Evolutionary conservation across 1,140 invertebrate genomes (phyloP).

Genomic region (Diachasma alloeum): DNA sequence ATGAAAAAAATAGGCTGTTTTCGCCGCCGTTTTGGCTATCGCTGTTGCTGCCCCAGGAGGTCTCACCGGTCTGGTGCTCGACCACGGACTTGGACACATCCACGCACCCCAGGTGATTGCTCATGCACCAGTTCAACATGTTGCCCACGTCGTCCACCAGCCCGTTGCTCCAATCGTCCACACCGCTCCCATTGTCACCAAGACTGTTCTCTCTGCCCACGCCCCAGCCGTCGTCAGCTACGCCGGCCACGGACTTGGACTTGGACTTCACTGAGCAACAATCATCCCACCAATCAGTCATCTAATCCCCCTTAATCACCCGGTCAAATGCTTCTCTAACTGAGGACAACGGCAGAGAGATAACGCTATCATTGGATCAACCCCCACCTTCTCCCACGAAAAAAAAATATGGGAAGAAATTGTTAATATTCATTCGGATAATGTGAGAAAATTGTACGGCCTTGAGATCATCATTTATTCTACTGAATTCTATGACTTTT

Average conservation of each 20-base stretch:
- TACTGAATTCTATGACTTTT: background rate
- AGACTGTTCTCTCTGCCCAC: conserved; percentile 62
- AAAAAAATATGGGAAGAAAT: no score
- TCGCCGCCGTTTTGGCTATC: conserved; percentile 53
- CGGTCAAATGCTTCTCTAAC: background rate
- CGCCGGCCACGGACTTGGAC: conserved; percentile 54
- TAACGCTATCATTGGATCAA: background rate
- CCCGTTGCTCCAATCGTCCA: conserved; percentile 52
- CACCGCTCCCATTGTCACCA: conserved; percentile 53
- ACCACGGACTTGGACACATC: conserved; percentile 51
- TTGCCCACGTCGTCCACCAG: conserved; percentile 41
- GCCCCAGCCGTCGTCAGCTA: conserved; percentile 45
- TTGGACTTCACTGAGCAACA: conserved; percentile 43
- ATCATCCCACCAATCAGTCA: background rate
- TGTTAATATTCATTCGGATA: background rate
- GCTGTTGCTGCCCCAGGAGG: conserved; percentile 53
- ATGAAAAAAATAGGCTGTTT: conserved; percentile 45
- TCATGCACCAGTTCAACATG: conserved; percentile 19
- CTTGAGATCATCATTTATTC: background rate
- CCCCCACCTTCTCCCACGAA: no score
- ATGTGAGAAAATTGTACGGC: conserved; percentile 1
- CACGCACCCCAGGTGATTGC: conserved; percentile 50
- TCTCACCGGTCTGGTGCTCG: conserved; percentile 50
- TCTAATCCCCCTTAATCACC: background rate
- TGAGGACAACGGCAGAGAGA: conserved; percentile 5